A percentile compares a stretch with the other conserved stretches of the same genome.
phyloP scores from a whole-genome alignment of 2,888 invertebrate species.

The Callimorpha dominula region DNA sequence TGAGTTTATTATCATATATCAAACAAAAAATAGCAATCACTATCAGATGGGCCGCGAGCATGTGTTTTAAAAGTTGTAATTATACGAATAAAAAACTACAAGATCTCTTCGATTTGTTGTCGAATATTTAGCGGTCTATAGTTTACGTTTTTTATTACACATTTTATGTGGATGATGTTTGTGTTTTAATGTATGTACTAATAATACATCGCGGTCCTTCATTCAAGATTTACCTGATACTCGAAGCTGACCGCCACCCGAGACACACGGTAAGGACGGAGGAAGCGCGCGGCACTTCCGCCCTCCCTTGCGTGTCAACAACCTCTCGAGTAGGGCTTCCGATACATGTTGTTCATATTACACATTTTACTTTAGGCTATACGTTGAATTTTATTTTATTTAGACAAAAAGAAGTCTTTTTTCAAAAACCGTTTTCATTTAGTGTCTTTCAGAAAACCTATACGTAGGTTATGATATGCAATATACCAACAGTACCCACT shows the following conservation, averaged over 20 bases:
- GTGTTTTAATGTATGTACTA: too few relatives aligned
- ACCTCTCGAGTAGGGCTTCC: constrained; percentile 10
- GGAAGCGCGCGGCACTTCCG: not conserved
- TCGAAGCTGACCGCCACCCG: not conserved
- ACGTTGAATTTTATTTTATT: not conserved
- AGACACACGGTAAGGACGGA: not conserved
- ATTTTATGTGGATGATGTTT: not conserved
- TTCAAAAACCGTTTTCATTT: not conserved
- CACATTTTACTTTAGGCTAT: not conserved
- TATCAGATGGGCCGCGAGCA: too few relatives aligned
- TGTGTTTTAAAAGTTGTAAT: too few relatives aligned
- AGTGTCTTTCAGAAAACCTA: not conserved
- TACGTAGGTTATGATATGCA: not conserved
- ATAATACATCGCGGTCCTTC: not conserved
- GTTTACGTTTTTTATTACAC: not conserved
- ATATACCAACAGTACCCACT: too few relatives aligned
- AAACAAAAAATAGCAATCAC: too few relatives aligned
- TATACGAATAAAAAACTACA: too few relatives aligned
- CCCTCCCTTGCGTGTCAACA: constrained; percentile 5
- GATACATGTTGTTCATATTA: constrained; percentile 4
- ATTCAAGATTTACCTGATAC: not conserved
- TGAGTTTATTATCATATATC: not conserved
- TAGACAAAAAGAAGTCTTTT: not conserved
- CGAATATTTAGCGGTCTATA: not conserved
- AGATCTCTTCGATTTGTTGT: not conserved